Evolutionary conservation across 2,113 vertebrate genomes (phyloP).

Genomic region (Glareola pratincola): DNA sequence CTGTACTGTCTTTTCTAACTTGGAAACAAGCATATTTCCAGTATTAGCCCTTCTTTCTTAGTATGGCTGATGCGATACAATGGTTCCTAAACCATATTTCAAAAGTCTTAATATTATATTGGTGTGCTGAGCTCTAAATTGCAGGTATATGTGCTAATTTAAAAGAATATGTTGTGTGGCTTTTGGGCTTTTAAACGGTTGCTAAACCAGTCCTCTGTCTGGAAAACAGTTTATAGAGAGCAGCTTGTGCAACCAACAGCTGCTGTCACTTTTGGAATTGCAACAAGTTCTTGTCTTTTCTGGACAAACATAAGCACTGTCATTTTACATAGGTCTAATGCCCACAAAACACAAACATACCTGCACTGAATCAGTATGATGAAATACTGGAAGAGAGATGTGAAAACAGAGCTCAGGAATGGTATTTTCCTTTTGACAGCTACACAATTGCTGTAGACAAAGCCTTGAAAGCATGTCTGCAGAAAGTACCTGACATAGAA

Average conservation of each 20-base stretch:
- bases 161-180: not conserved
- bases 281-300: not conserved
- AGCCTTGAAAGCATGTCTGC: not conserved
- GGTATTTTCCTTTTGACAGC: not conserved
- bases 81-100: not conserved
- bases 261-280: not conserved
- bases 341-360: not conserved
- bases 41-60: not conserved
- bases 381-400: not conserved
- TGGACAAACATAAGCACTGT: not conserved
- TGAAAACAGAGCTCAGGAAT: not conserved
- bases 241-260: not conserved
- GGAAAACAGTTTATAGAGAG: not conserved
- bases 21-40: not conserved
- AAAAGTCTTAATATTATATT: not conserved
- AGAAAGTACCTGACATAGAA: not conserved
- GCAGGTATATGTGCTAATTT: not conserved
- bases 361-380: not conserved
- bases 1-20: not conserved
- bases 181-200: not conserved
- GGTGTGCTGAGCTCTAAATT: not conserved
- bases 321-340: not conserved
- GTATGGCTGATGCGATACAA: not conserved
- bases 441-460: not conserved
- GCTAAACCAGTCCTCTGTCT: not conserved